These are phyloP conservation scores for Onychomys arenicola DNA, from an alignment of 2,797 vertebrate species.

Conservation along the genomic window DNA sequence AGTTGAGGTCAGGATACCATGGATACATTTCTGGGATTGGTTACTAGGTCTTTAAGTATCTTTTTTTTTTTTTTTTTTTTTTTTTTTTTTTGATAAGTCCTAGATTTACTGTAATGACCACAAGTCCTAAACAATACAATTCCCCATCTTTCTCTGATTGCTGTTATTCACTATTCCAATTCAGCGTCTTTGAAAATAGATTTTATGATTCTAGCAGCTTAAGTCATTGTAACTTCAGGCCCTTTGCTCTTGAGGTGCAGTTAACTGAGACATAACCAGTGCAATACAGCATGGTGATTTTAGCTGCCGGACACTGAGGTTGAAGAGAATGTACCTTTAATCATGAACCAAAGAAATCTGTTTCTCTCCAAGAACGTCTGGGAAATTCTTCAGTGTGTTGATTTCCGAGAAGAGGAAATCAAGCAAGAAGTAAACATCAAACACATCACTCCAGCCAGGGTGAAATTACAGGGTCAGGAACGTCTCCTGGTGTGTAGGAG, in stretches of 20 bases:
- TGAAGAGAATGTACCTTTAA: constrained; percentile 11
- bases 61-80: constrained; percentile 7
- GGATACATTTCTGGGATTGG: neutral
- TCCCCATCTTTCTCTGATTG: neutral
- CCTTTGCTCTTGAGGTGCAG: neutral
- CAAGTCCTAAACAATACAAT: neutral
- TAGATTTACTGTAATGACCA: neutral
- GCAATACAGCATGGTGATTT: neutral
- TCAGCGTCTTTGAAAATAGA: neutral
- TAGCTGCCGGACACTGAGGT: neutral
- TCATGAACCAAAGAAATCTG: constrained; percentile 24
- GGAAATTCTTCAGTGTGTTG: neutral
- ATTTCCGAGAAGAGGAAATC: constrained; percentile 34
- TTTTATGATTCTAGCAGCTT: constrained; percentile 32
- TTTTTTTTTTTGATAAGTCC: neutral
- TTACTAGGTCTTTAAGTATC: neutral
- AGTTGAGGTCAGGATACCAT: neutral
- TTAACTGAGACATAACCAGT: neutral
- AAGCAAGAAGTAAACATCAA: neutral
- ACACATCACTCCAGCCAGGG: neutral
- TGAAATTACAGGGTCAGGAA: neutral
- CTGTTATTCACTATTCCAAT: neutral
- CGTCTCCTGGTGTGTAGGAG: neutral
- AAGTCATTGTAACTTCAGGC: neutral
- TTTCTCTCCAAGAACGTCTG: neutral